A percentile compares a stretch with the other conserved stretches of the same genome.
These are phyloP conservation scores for Psilopsiagon aurifrons DNA, from an alignment of 2,113 vertebrate species.

Conservation along the genomic window DNA sequence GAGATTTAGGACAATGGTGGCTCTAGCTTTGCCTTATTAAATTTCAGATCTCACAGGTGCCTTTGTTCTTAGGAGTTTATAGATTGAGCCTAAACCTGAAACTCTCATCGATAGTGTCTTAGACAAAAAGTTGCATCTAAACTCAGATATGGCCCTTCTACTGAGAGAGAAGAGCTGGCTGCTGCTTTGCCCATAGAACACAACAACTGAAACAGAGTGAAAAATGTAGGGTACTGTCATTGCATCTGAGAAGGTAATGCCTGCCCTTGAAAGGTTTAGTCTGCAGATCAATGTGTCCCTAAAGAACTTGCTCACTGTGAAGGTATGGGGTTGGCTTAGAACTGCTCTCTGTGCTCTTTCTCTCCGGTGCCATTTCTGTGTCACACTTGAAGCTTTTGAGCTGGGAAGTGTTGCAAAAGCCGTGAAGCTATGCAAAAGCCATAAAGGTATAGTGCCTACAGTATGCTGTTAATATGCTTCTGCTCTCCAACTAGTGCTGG, in stretches of 20 bases:
- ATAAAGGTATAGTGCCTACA: neutral
- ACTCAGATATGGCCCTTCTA: too few relatives aligned
- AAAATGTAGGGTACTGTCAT: neutral
- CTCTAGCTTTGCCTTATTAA: neutral
- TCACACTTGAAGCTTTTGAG: neutral
- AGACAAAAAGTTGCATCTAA: neutral
- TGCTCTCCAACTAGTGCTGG: neutral
- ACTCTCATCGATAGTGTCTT: neutral
- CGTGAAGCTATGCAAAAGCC: neutral
- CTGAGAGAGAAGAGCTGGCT: neutral
- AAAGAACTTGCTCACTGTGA: rapidly evolving
- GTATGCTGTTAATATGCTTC: neutral
- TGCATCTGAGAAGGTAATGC: neutral
- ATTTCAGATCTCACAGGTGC: neutral
- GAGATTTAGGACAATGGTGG: neutral
- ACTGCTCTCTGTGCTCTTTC: neutral
- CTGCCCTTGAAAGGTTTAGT: neutral
- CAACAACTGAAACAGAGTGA: neutral
- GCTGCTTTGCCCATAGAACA: neutral
- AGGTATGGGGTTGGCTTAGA: neutral
- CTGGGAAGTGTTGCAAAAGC: neutral
- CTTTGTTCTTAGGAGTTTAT: neutral
- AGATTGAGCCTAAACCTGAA: neutral
- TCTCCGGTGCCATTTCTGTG: neutral
- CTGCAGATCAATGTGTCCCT: neutral